These are phyloP conservation scores for Blastomussa wellsi DNA, from an alignment of 92 coral and sea anemone genomes.

Conservation along the genomic window DNA sequence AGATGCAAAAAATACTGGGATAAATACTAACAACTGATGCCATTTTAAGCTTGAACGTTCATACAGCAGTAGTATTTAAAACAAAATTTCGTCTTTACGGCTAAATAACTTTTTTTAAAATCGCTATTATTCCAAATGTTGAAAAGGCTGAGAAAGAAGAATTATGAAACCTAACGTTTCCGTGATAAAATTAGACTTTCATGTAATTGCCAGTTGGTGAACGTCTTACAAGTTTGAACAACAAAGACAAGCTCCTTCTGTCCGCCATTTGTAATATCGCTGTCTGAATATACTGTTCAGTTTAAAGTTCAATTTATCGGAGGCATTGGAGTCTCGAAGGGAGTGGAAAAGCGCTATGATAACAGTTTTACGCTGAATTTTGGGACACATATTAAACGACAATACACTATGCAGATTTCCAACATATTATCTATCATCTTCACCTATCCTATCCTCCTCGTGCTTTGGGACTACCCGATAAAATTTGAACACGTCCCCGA, in stretches of 20 bases:
- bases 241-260: neutral
- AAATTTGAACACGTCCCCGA: too few species aligned
- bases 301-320: neutral
- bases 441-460: too few species aligned
- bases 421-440: too few species aligned
- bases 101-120: neutral
- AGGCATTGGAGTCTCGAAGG: neutral
- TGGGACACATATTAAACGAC: too few species aligned
- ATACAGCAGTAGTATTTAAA: too few species aligned
- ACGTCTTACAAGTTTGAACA: neutral
- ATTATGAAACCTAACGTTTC: neutral
- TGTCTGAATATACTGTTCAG: too few species aligned
- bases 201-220: neutral
- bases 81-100: neutral
- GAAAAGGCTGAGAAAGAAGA: neutral
- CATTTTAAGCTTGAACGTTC: too few species aligned
- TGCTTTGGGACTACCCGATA: too few species aligned
- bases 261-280: neutral
- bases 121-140: neutral
- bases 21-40: too few species aligned
- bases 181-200: neutral
- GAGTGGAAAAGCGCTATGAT: too few species aligned
- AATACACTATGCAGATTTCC: too few species aligned
- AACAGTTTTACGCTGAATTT: too few species aligned
- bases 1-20: neutral